Conservation (phyloP, 1,140 invertebrate genomes). For the Bombus difficillimus region DNA sequence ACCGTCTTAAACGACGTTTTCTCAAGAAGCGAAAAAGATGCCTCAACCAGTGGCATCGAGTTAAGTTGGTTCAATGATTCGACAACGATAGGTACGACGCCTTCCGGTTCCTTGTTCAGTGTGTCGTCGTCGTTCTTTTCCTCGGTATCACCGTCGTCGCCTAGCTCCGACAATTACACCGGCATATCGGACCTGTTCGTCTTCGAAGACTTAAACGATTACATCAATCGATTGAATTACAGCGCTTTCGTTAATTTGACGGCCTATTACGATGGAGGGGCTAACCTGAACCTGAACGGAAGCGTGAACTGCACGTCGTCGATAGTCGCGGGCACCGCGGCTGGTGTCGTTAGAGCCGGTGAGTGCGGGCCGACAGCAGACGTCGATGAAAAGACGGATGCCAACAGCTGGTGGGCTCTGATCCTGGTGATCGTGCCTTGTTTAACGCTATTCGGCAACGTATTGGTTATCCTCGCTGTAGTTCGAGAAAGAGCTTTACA, state of each 20-base stretch:
- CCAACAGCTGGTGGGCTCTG: constrained; percentile 92
- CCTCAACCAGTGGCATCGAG: constrained; percentile 32
- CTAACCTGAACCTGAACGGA: constrained; percentile 67
- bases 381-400: constrained; percentile 75
- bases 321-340: constrained; percentile 79
- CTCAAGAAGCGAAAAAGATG: constrained; percentile 24
- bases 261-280: constrained; percentile 73
- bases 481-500: constrained; percentile 94
- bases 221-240: constrained; percentile 78
- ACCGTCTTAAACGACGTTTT: constrained; percentile 27
- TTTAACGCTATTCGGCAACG: constrained; percentile 97
- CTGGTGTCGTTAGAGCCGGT: constrained; percentile 60
- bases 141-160: constrained; percentile 52
- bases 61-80: constrained; percentile 70
- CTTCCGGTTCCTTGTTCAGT: constrained; percentile 18
- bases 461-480: constrained; percentile 97
- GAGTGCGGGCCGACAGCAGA: constrained; percentile 54
- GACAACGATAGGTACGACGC: constrained; percentile 34
- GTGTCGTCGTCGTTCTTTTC: constrained; percentile 21
- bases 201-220: constrained; percentile 80
- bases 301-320: constrained; percentile 72
- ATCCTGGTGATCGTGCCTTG: constrained; percentile 95
- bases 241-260: constrained; percentile 77
- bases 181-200: constrained; percentile 78
- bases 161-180: constrained; percentile 76